Evolutionary conservation across 2,113 vertebrate genomes (phyloP).

Genomic region (Archocentrus centrarchus): DNA sequence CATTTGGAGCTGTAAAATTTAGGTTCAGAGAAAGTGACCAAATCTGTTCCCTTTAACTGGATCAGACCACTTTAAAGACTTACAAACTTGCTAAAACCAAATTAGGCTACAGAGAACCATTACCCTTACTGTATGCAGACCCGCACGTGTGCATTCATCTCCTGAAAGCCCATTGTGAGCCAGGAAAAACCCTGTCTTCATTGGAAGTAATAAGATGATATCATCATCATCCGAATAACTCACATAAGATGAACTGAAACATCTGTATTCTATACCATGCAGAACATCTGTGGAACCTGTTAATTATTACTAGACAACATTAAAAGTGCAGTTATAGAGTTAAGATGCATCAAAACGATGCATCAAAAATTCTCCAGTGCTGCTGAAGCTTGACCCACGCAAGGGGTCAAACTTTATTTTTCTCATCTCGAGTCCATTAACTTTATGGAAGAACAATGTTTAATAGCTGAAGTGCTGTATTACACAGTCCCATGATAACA

Average conservation of each 20-base stretch:
- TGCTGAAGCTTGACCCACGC: neutral
- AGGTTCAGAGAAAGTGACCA: too few relatives aligned
- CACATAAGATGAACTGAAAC: slow-evolving; percentile 2
- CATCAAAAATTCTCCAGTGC: neutral
- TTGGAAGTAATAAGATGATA: slow-evolving; percentile 1
- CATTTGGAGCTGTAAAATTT: neutral
- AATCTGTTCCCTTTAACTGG: too few relatives aligned
- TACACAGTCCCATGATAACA: neutral
- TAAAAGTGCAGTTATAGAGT: neutral
- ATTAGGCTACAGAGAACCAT: too few relatives aligned
- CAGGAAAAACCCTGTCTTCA: slow-evolving; percentile 6
- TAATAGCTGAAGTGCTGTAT: neutral
- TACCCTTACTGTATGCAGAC: neutral
- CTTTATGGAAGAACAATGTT: neutral
- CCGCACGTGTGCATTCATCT: neutral
- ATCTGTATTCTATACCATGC: neutral
- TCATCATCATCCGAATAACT: neutral
- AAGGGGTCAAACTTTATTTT: neutral
- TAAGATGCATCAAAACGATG: neutral
- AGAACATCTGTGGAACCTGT: slow-evolving; percentile 7
- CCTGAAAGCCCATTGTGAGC: neutral
- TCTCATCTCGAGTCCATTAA: neutral
- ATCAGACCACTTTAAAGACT: too few relatives aligned
- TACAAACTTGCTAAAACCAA: too few relatives aligned
- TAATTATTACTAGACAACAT: neutral